Percentiles rank a stretch among this genome's conserved stretches.
These are phyloP conservation scores for Cephus pygmeus DNA, from an alignment of 2,888 invertebrate species.

Conservation along the genomic window DNA sequence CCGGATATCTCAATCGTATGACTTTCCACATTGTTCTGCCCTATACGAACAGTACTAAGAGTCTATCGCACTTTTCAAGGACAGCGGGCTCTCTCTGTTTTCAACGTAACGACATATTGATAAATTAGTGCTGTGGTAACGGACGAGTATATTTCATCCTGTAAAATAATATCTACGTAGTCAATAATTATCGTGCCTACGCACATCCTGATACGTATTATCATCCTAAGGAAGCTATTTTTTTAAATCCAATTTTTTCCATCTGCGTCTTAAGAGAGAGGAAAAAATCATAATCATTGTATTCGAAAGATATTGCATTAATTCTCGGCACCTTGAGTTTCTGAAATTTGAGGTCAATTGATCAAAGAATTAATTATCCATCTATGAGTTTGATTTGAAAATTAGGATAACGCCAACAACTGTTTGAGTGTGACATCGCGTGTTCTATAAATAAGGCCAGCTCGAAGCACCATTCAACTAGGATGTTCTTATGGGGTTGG, in stretches of 20 bases:
- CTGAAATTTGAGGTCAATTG: background rate
- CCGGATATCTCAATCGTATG: background rate
- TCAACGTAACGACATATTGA: background rate
- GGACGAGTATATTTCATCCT: background rate
- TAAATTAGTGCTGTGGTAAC: background rate
- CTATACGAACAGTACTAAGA: background rate
- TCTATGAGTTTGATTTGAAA: background rate
- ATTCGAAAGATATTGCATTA: background rate
- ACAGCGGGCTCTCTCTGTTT: background rate
- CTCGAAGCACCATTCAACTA: background rate
- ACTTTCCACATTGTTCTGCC: background rate
- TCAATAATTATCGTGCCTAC: background rate
- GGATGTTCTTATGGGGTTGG: conserved; percentile 31
- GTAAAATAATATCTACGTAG: background rate
- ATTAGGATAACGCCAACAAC: background rate
- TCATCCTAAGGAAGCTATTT: background rate
- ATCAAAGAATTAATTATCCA: background rate
- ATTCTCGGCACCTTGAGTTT: background rate
- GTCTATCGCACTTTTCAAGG: background rate
- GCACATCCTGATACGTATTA: background rate
- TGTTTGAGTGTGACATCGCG: conserved; percentile 17
- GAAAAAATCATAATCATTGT: background rate
- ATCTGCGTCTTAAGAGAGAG: background rate
- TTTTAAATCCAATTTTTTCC: background rate
- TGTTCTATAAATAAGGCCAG: conserved; percentile 31